Evolutionary conservation across 2,797 vertebrate genomes (phyloP).

Genomic region (Poeciliopsis gracilis): DNA sequence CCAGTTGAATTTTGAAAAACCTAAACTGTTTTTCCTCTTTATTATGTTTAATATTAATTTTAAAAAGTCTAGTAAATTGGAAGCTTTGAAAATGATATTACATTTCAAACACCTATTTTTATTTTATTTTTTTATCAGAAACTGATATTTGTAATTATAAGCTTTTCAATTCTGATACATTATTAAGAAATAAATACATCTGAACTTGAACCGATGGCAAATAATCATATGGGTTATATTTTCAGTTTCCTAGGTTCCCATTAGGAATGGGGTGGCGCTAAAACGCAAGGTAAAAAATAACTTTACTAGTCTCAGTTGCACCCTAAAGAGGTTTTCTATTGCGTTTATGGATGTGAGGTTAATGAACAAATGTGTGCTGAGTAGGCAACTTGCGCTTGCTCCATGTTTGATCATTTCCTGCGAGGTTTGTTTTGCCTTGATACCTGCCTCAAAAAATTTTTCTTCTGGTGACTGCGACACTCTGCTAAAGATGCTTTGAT

Average conservation of each 20-base stretch:
- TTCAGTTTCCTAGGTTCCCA: neutral
- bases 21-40: neutral
- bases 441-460: neutral
- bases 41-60: too few species aligned
- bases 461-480: neutral
- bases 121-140: neutral
- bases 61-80: neutral
- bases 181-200: neutral
- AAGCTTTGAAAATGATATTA: neutral
- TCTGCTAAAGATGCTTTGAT: neutral
- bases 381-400: neutral
- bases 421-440: neutral
- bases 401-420: neutral
- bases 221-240: neutral
- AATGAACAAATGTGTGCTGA: neutral
- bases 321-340: neutral
- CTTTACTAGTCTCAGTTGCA: neutral
- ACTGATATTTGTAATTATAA: neutral
- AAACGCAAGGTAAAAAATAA: neutral
- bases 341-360: neutral
- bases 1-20: neutral
- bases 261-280: neutral
- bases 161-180: neutral
- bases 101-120: neutral
- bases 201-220: neutral